Evolutionary conservation across 2,888 invertebrate species (phyloP).

Genomic region (Sesamia inferens): DNA sequence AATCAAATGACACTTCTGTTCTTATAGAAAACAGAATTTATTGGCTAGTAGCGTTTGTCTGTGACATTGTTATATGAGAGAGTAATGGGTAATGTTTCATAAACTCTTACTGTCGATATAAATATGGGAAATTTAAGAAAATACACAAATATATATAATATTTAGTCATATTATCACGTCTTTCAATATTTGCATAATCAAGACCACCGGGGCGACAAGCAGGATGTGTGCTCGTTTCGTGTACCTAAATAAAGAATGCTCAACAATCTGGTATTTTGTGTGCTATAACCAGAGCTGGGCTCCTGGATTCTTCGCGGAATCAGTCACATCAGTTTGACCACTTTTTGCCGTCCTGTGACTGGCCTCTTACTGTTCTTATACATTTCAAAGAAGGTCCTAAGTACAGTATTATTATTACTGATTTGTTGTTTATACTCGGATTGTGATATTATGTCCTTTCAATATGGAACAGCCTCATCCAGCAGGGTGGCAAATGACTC

Average conservation of each 20-base stretch:
- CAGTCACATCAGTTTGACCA: slow-evolving; percentile 75
- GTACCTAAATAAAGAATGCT: slow-evolving; percentile 60
- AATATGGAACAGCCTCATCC: slow-evolving; percentile 75
- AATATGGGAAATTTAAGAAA: slow-evolving; percentile 3
- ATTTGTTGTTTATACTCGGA: slow-evolving; percentile 56
- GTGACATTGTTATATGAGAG: slow-evolving; percentile 41
- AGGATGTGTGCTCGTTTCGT: slow-evolving; percentile 32
- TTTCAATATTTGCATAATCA: slow-evolving; percentile 47
- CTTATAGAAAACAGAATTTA: slow-evolving; percentile 54
- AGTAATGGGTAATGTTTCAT: slow-evolving; percentile 49
- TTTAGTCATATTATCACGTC: slow-evolving; percentile 11
- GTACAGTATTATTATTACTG: slow-evolving; percentile 79
- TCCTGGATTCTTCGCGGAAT: slow-evolving; percentile 85
- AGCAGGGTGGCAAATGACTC: slow-evolving; percentile 85
- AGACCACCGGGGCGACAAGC: slow-evolving; percentile 57
- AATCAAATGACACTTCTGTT: slow-evolving; percentile 39
- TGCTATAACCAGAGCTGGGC: slow-evolving; percentile 65
- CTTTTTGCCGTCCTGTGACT: slow-evolving; percentile 78
- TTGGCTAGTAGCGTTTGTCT: slow-evolving; percentile 46
- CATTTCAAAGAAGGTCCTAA: slow-evolving; percentile 75
- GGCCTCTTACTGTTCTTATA: slow-evolving; percentile 78
- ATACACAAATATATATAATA: slow-evolving; percentile 10
- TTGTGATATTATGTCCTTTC: slow-evolving; percentile 68
- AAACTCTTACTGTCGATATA: slow-evolving; percentile 19
- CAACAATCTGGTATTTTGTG: slow-evolving; percentile 64